Base-by-base conservation (phyloP, 2,888 invertebrate species). In the Homarus gammarus region DNA sequence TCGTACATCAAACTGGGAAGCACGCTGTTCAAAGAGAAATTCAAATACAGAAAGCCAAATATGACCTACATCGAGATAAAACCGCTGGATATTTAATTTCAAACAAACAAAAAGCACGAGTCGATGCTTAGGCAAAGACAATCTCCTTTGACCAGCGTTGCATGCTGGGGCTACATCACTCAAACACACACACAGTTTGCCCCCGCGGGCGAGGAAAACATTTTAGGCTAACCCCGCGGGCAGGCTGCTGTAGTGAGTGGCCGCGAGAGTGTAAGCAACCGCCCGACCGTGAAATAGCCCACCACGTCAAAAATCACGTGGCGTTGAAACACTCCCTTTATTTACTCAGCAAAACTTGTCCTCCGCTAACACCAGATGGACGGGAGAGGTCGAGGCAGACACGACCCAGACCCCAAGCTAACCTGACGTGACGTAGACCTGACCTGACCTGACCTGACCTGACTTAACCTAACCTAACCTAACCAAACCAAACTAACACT, bases 101-200 rank as follows among this genome's bases (percentile, higher is more conserved):
- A 27, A n/a, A 56, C 56, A 56, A 64, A 64, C 27, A 64, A 64
- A 64, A 64, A 22, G 27, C 27, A 64, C 31, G 64, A 64, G n/a
- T 64, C 64, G 27, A 27, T 64, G 64, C 64, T 64, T 64, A 5
- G 64, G 64, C 64, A 64, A 64, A 64, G 64, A 64, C 64, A 64
- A 64, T 64, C 64, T 64, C 6, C 64, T 64, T 64, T 64, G 64
- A 64, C 64, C 64, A 64, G 27, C 6, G 64, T 27, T n/a, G 64
- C 27, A 27, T 64, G 64, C n/a, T 1, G 64, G 27, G 12, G 27
- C 22, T 56, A 5, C 56, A 56, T 56, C 56, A 22, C 56, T 56
- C 56, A 56, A 12, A 56, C 22, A 56, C 56, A 44, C 44, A 56
- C 56, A 56, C 56, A 56, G 56, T 56, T 56, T 56, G 22, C 56